Evolutionary conservation across 2,888 invertebrate species (phyloP), one percentile per base, ranked within the genome.

Genomic region (Ashinkailepas kermadecensis): DNA sequence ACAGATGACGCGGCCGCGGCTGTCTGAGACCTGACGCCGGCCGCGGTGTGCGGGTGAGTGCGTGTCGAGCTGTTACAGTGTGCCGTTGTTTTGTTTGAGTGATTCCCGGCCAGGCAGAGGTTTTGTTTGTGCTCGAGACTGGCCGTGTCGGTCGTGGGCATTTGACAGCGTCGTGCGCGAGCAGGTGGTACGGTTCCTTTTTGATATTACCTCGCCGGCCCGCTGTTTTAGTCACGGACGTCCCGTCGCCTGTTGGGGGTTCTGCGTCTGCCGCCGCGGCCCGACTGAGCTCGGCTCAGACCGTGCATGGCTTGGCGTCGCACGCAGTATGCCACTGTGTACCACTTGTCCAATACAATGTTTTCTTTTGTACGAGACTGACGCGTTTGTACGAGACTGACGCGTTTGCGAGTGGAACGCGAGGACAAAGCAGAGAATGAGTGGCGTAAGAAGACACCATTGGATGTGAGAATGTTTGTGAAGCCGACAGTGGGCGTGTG

Each of bases 331-430:
- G 39, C 39, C 39, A 70, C 39, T 39, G 13, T 70, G 70, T 39
- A 70, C 70, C 70, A 70, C 70, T 70, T 70, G 70, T 25, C 70
- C 25, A 70, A 70, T 70, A 70, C 70, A 70, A 39, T 70, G 70
- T 70, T 39, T 23, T 67, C 39, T 70, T 70, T 39, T 39, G 70
- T 70, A 70, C 70, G 39, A 70, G n/a, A 15, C 39, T 13, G 39
- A 39, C 39, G 39, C 39, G 39, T 39, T 39, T 39, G 39, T 70
- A 70, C 70, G 39, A 70, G n/a, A 15, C 39, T 13, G 39, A 39
- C 39, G 39, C 39, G 39, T 39, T 39, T 39, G 39, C 39, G 2
- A 39, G 39, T 39, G 39, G 39, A 39, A 4, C 39, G 39, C 39
- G 39, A 1, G 39, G n/a, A n/a, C n/a, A n/a, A n/a, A n/a, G n/a